Evolutionary conservation across 1,140 invertebrate species (phyloP), one percentile per base, ranked within the genome.

Genomic region (Chironomus tepperi): DNA sequence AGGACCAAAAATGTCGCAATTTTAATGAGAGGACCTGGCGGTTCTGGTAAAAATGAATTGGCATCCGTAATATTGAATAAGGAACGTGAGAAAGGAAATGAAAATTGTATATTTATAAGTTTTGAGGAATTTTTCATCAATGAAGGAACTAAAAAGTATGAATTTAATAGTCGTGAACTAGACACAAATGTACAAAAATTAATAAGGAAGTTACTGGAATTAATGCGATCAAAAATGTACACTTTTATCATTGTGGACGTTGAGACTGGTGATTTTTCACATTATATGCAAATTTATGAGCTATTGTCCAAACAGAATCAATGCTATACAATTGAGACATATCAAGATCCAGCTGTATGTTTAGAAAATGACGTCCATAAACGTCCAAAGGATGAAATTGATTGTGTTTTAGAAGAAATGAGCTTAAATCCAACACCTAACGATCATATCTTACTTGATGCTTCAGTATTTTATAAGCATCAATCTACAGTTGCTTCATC

Each of bases 321-420:
- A 21, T 80, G 79, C 3, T 81, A 79, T 74, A 79, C 80, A 9
- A 75, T 79, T 78, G 94, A 97, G 80, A 87, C 97, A 86, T 90
- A 95, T 77, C 88, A 91, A 80, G 93, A 95, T 82, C 78, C 89
- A 16, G 85, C 88, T 77, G 84, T 88, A 0, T 97, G 95, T 81
- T 84, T 87, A 47, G 91, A 92, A 80, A 84, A 92, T 73, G 98
- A 98, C 81, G 89, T 92, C 77, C 95, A 98, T 79, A 89, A 91
- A 74, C 86, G 95, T 72, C 89, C 83, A 2, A 85, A 92, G 77
- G 86, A 88, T 42, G 94, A 97, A 74, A 94, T 98, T 43, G 85
- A 91, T 79, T 86, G 88, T 78, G 89, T 96, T 74, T 83, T 90
- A 47, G 83, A 88, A 75, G 87, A 87, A 64, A 97, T 95, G 88